Conservation (phyloP, 2,113 vertebrate genomes). For the Lucifuga dentata region DNA sequence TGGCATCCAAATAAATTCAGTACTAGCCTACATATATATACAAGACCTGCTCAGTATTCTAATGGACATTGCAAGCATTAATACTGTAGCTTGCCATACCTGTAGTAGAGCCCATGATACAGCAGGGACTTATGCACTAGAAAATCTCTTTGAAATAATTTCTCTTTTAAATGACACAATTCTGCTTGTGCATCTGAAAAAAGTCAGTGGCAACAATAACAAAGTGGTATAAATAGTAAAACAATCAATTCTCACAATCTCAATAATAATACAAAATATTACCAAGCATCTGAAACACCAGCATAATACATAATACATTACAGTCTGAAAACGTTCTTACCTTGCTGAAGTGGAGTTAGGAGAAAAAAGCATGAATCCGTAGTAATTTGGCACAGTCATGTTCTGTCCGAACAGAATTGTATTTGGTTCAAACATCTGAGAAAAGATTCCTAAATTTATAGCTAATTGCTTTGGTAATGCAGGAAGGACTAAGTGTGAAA, state of each 20-base stretch:
- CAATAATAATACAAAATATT: constrained; percentile 7
- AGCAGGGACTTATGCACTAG: constrained; percentile 1
- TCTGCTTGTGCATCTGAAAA: constrained; percentile 12
- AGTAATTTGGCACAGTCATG: neutral
- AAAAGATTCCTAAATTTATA: constrained; percentile 2
- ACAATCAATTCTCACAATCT: neutral
- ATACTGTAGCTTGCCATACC: constrained; percentile 9
- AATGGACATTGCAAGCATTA: constrained; percentile 11
- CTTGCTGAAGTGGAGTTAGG: neutral
- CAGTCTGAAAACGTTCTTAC: neutral
- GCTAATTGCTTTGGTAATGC: neutral
- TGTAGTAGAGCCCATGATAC: too few relatives aligned
- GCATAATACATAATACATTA: neutral
- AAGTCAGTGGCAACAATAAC: constrained; percentile 3
- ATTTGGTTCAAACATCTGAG: neutral
- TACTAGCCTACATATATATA: constrained; percentile 10
- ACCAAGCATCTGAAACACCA: constrained; percentile 16
- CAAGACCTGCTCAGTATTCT: constrained; percentile 19
- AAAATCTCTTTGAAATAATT: constrained; percentile 13
- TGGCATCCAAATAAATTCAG: constrained; percentile 12
- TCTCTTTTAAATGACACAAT: constrained; percentile 23
- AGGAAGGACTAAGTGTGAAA: too few relatives aligned
- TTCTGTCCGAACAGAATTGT: neutral
- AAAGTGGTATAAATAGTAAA: constrained; percentile 20
- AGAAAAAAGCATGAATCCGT: neutral